A percentile compares a stretch with the other conserved stretches of the same genome.
phyloP scores from a whole-genome alignment of 37 sponge, comb jelly and placozoan genomes.

The Axinella damicornis region DNA sequence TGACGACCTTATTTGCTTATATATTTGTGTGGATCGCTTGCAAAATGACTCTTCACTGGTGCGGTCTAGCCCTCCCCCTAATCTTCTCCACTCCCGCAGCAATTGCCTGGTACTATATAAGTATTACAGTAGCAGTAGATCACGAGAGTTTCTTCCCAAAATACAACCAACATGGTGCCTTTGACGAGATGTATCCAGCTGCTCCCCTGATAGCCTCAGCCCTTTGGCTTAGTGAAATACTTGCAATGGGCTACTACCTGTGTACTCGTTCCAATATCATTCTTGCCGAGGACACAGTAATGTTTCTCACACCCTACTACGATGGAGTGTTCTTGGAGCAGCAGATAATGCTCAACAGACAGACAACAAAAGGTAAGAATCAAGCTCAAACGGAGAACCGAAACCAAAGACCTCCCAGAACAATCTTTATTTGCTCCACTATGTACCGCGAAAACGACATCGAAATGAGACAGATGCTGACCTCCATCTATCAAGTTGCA shows the following conservation, averaged over 20 bases:
- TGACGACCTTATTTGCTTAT: slow-evolving; percentile 61
- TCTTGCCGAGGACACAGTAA: slow-evolving; percentile 69
- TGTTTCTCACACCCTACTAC: slow-evolving; percentile 83
- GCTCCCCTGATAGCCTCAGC: slow-evolving; percentile 15
- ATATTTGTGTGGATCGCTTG: slow-evolving; percentile 55
- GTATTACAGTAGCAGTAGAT: background rate
- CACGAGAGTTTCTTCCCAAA: background rate
- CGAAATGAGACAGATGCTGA: slow-evolving; percentile 86
- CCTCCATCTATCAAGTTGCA: slow-evolving; percentile 74
- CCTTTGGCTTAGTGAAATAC: slow-evolving; percentile 68
- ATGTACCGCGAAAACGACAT: slow-evolving; percentile 81
- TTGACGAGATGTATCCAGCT: background rate
- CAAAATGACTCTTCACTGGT: slow-evolving; percentile 44
- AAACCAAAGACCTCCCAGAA: background rate
- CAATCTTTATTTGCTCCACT: slow-evolving; percentile 88
- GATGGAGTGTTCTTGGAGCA: slow-evolving; percentile 78
- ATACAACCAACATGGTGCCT: background rate
- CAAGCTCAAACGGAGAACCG: background rate
- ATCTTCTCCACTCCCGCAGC: slow-evolving; percentile 67
- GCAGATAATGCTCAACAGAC: slow-evolving; percentile 73
- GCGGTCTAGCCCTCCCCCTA: slow-evolving; percentile 59
- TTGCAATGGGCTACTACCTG: slow-evolving; percentile 54
- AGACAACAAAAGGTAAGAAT: slow-evolving; percentile 10
- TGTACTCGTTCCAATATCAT: slow-evolving; percentile 57
- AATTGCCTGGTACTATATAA: slow-evolving; percentile 4